Conservation (phyloP, 2,888 invertebrate species). For the Erebia ligea region DNA sequence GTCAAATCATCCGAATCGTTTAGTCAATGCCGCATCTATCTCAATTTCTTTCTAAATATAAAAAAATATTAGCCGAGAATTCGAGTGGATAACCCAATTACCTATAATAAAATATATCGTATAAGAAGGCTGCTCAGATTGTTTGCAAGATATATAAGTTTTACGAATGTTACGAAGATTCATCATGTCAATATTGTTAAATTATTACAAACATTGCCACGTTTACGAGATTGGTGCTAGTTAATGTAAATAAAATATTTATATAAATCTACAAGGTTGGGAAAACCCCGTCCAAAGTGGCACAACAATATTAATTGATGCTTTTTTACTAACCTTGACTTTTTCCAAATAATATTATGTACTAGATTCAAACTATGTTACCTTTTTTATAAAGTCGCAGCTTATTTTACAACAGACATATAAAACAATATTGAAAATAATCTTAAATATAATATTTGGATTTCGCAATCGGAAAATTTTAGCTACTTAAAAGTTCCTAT, state of each 20-base stretch:
- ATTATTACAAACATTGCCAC: slow-evolving; percentile 24
- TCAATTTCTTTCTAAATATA: slow-evolving; percentile 19
- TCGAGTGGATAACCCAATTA: slow-evolving; percentile 2
- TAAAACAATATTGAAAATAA: not conserved
- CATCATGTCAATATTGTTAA: slow-evolving; percentile 19
- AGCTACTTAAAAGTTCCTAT: not conserved
- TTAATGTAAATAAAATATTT: not conserved
- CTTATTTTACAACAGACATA: not conserved
- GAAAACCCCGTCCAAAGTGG: slow-evolving; percentile 29
- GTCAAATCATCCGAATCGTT: slow-evolving; percentile 15
- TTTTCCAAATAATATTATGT: slow-evolving; percentile 3
- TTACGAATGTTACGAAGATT: not conserved
- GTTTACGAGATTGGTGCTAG: slow-evolving; percentile 21
- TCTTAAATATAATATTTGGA: slow-evolving; percentile 1
- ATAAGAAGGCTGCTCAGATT: slow-evolving; percentile 2
- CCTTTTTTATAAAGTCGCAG: not conserved
- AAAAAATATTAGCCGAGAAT: slow-evolving; percentile 7
- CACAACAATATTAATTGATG: slow-evolving; percentile 21
- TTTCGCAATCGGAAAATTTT: not conserved
- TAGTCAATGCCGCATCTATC: slow-evolving; percentile 29
- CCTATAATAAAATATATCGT: not conserved
- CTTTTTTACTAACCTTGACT: slow-evolving; percentile 23
- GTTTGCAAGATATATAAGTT: slow-evolving; percentile 1
- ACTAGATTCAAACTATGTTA: not conserved
- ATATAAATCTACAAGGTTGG: slow-evolving; percentile 30